Conservation (phyloP, 1,140 invertebrate genomes). For the Calosoma granatense region DNA sequence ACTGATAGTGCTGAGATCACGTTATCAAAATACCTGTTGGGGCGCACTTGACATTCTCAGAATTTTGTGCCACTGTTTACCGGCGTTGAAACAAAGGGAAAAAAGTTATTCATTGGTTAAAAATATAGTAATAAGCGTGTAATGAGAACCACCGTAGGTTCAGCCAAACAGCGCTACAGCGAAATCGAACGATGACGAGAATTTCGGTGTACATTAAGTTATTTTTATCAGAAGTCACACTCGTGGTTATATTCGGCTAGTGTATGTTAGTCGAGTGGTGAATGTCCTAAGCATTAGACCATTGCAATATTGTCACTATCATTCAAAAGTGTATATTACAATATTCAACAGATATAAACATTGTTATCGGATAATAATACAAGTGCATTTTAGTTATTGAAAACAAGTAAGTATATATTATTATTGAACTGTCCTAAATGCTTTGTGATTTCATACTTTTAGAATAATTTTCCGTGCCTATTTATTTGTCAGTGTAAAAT, state of each 20-base stretch:
- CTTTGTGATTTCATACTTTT: too few relatives aligned
- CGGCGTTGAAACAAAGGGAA: neutral
- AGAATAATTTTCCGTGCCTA: too few relatives aligned
- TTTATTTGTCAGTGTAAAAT: too few relatives aligned
- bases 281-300: neutral
- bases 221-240: neutral
- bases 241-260: neutral
- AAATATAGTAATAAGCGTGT: slow-evolving; percentile 4
- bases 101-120: neutral
- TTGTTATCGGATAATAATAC: neutral
- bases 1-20: too few relatives aligned
- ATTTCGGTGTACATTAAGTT: slow-evolving; percentile 1
- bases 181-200: slow-evolving; percentile 7
- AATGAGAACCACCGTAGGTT: neutral
- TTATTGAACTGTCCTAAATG: too few relatives aligned
- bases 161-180: neutral
- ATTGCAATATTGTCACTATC: neutral
- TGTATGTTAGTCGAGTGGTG: neutral
- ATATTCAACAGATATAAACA: neutral
- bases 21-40: too few relatives aligned
- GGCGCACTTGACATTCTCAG: too few relatives aligned
- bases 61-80: too few relatives aligned
- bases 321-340: neutral
- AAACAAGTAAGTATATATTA: too few relatives aligned
- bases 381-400: too few relatives aligned